phyloP scores from a whole-genome alignment of 2,797 vertebrate species.

The Gallirallus australis region DNA sequence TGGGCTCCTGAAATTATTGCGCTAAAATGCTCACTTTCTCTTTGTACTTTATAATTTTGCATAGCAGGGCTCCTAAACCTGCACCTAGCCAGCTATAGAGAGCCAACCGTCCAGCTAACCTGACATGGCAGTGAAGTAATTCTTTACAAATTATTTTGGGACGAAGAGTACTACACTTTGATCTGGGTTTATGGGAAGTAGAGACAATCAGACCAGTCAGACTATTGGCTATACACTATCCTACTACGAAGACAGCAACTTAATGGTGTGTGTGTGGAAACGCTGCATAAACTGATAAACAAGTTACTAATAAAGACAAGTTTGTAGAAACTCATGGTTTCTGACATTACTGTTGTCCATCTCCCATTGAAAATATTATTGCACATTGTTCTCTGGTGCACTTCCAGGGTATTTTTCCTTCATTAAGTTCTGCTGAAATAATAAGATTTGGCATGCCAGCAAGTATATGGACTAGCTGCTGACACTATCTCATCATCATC shows the following conservation, averaged over 20 bases:
- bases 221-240: neutral
- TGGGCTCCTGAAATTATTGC: neutral
- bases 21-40: neutral
- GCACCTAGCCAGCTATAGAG: neutral
- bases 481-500: too few relatives aligned
- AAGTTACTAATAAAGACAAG: neutral
- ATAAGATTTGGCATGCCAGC: neutral
- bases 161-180: neutral
- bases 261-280: neutral
- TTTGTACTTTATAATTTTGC: neutral
- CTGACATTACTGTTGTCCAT: neutral
- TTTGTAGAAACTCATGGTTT: neutral
- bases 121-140: neutral
- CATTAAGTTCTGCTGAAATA: neutral
- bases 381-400: neutral
- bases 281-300: neutral
- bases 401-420: neutral
- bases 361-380: neutral
- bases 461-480: neutral
- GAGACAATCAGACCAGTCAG: neutral
- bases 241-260: neutral
- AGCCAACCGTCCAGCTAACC: neutral
- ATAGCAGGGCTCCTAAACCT: neutral
- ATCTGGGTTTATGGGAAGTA: neutral
- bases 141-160: neutral